Evolutionary conservation across 2,797 vertebrate genomes (phyloP).

Genomic region (Spheniscus humboldti): DNA sequence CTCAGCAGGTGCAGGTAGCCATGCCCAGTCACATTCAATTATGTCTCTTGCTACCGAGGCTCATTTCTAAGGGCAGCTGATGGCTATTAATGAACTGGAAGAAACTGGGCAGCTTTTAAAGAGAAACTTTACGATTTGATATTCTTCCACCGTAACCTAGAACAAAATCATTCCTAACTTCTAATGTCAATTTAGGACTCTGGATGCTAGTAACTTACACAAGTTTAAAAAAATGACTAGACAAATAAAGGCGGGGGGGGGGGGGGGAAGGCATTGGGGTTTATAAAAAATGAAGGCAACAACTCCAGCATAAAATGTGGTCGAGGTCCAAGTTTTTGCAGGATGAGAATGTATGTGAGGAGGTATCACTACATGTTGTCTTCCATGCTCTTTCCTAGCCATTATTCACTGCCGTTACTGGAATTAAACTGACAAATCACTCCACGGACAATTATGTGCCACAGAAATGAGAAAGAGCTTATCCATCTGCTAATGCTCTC

Average conservation of each 20-base stretch:
- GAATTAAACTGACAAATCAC: not conserved
- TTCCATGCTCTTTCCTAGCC: not conserved
- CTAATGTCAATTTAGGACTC: not conserved
- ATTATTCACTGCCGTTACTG: not conserved
- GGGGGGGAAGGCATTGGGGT: too few species aligned
- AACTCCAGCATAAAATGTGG: not conserved
- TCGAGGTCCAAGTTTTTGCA: not conserved
- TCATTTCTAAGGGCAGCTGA: not conserved
- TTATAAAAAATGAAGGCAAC: not conserved
- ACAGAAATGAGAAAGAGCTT: not conserved
- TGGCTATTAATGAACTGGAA: not conserved
- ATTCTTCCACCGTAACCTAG: not conserved
- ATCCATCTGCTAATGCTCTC: not conserved
- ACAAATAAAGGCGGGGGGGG: not conserved
- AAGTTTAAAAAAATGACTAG: not conserved
- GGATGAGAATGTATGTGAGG: rapidly evolving
- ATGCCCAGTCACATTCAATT: not conserved
- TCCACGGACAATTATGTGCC: not conserved
- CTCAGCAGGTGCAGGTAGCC: not conserved
- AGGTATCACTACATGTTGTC: rapidly evolving
- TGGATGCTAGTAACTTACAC: not conserved
- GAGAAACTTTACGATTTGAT: not conserved
- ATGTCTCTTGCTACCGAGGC: not conserved
- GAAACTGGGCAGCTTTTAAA: not conserved
- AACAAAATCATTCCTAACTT: not conserved